A percentile compares a stretch with the other conserved stretches of the same genome.
These are phyloP conservation scores for Enteromius radiatus DNA, from an alignment of 2,797 vertebrate species.

Conservation along the genomic window DNA sequence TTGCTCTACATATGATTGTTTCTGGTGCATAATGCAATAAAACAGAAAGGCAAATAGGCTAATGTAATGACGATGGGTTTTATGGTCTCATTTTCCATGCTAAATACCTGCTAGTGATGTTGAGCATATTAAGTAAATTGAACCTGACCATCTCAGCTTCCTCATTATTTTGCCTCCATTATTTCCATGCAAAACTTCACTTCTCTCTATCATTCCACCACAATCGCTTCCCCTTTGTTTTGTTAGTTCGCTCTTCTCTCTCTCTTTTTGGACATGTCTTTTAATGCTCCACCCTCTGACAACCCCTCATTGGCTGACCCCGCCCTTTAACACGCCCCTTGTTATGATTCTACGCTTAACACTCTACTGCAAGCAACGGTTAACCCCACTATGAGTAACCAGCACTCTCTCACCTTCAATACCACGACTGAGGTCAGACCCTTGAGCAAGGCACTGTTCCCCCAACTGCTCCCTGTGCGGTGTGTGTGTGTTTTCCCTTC, in stretches of 20 bases:
- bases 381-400: neutral
- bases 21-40: constrained; percentile 29
- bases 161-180: neutral
- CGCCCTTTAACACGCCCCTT: neutral
- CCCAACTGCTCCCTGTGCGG: no score
- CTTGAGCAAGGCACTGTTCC: no score
- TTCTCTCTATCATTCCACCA: neutral
- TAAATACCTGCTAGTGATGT: constrained; percentile 1
- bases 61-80: neutral
- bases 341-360: neutral
- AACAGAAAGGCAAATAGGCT: constrained; percentile 12
- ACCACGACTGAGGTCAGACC: no score
- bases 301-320: neutral
- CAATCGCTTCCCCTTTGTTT: neutral
- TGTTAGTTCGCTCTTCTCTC: neutral
- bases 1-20: constrained; percentile 23
- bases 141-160: neutral
- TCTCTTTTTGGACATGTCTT: neutral
- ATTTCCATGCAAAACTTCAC: neutral
- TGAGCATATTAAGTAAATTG: constrained; percentile 23
- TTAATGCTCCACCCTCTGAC: neutral
- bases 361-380: neutral
- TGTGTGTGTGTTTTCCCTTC: no score
- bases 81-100: neutral
- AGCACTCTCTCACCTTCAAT: no score